Base-by-base conservation (phyloP, 2,113 vertebrate species). In the Semnornis frantzii region DNA sequence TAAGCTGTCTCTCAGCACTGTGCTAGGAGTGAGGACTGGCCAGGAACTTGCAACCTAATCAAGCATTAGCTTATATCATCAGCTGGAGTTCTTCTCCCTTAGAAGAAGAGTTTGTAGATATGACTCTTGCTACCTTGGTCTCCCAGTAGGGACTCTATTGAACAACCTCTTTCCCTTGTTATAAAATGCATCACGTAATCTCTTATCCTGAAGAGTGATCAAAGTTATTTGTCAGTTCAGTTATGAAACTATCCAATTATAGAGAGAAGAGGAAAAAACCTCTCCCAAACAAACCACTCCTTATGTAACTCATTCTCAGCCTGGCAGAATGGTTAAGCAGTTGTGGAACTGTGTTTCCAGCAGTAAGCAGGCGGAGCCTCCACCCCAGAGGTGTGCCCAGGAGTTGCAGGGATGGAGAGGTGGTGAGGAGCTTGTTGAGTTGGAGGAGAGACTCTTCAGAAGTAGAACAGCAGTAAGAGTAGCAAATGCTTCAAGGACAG, bases 161-260 rank as follows among this genome's bases (percentile, higher is more conserved):
- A 95, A 76, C 89, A 72, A 25, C 82, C 76, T 91, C 64, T 76
- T 95, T 85, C 74, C 76, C 90, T 89, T 25, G 48, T 96, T 93
- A 90, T 59, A 93, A 96, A 95, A 95, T 83, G 28, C 72, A 68
- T 97, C 95, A 89, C 78, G 57, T 92, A 93, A 86, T 72, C 69
- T 58, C 62, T 86, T 85, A 86, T 94, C 74, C 93, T 89, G 87
- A 93, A 75, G 87, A 96, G 84, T 85, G 90, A 95, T 93, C 94
- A 92, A 91, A 96, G 90, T 95, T 96, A 96, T 95, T 96, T 95
- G 95, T 96, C 93, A 96, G 92, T 44, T 94, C 13, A 3, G 91
- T 96, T 96, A 95, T 83, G 95, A 95, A 94, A 97, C 93, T 86
- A 92, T 91, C 91, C 82, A 95, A 89, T 97, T 96, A 95, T 72